Percentiles rank a stretch among this genome's conserved stretches.
phyloP scores from a whole-genome alignment of 1,140 invertebrate genomes.

The Hycleus phaleratus region DNA sequence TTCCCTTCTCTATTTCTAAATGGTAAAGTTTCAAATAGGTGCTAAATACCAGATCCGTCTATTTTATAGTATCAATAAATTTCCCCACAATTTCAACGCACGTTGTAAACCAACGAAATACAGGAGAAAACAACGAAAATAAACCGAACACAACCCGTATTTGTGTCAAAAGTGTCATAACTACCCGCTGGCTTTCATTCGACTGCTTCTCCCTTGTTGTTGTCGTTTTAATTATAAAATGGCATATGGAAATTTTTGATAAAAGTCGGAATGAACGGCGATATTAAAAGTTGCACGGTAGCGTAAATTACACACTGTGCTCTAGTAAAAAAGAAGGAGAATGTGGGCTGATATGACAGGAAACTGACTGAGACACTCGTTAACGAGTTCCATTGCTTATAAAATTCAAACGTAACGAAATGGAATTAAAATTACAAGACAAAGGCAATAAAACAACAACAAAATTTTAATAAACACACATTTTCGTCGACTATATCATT shows the following conservation, averaged over 20 bases:
- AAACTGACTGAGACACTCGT: constrained; percentile 13
- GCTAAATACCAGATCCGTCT: constrained; percentile 9
- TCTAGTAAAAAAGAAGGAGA: background rate
- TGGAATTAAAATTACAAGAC: too few species aligned
- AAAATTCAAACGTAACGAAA: background rate
- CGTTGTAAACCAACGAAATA: constrained; percentile 3
- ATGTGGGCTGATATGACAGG: constrained; percentile 15
- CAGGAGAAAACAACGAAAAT: background rate
- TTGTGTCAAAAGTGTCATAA: background rate
- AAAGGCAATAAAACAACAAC: too few species aligned
- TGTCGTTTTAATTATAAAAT: constrained; percentile 4
- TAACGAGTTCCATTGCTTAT: constrained; percentile 7
- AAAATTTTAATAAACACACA: too few species aligned
- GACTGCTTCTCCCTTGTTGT: constrained; percentile 5
- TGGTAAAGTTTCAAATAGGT: constrained; percentile 2
- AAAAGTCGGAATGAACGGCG: background rate
- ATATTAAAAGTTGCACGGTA: constrained; percentile 10
- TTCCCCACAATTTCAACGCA: background rate
- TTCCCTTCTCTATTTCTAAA: too few species aligned
- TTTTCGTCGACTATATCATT: too few species aligned
- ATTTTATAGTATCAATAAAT: constrained; percentile 21
- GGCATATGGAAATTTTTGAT: constrained; percentile 14
- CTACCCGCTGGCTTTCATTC: constrained; percentile 7
- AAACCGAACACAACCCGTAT: too few species aligned
- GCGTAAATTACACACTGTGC: constrained; percentile 8